Base-by-base conservation (phyloP, 2,888 invertebrate genomes). In the Lepeophtheirus nordmannii region DNA sequence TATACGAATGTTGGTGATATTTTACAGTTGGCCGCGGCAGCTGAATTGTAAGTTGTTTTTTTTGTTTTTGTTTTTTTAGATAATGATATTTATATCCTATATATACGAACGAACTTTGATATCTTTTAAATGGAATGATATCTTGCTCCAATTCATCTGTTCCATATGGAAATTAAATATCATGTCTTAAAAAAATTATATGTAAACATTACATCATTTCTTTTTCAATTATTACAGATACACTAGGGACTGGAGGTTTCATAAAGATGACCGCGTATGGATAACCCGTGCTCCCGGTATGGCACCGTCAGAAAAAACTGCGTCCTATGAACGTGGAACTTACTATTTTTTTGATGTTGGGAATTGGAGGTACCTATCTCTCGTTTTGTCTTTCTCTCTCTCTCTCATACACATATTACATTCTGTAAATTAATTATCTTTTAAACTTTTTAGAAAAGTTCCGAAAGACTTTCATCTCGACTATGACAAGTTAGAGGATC, bases 1-100 rank as follows among this genome's bases (percentile, higher is more conserved):
- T 98, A 98, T 81, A 96, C 93, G 80, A 96, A 92, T 80, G 90
- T 92, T 75, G 94, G 96, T 73, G 97, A 98, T 81, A 86, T 92
- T 73, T 84, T 97, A 80, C 98, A 98, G 82, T 81, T 97, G 74
- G 92, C 92, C 74, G 96, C 96, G 71, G 97, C 97, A 73, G 86
- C 86, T 70, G 96, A 96, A 83, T 80, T 96, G 93, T 94, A 80
- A 86, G 86, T 83, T 71, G 62, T 46, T 66, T 53, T 57, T 65
- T 5, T 30, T n/a, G n/a, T n/a, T n/a, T n/a, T n/a, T n/a, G n/a
- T n/a, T n/a, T n/a, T n/a, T n/a, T n/a, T n/a, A n/a, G 1, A 40
- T 20, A 61, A 12, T 10, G 12, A 9, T 14, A 40, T 66, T 60
- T 30, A 30, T 30, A 30, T 7, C 7, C 30, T 30, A 7, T 7